Conservation (phyloP, 2,888 invertebrate species). For the Apoderus coryli region DNA sequence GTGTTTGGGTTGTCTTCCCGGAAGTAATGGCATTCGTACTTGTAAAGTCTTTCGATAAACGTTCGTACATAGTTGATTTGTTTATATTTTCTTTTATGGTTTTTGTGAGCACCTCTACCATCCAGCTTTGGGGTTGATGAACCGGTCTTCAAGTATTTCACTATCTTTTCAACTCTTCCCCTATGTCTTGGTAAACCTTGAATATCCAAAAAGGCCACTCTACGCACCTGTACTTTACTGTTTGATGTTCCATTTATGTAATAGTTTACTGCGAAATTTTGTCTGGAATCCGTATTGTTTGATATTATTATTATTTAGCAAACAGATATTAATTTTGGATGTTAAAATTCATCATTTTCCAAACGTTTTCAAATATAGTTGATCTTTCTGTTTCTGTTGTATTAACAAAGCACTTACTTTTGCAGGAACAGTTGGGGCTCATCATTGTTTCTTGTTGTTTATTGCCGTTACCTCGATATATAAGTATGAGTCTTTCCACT, state of each 20-base stretch:
- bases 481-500: neutral
- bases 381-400: neutral
- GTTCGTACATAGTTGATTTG: conserved; percentile 7
- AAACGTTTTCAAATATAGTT: conserved; percentile 7
- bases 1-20: conserved; percentile 7
- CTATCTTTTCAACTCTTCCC: conserved; percentile 8
- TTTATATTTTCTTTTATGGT: conserved; percentile 9
- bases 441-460: conserved; percentile 1
- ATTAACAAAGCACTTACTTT: conserved; percentile 3
- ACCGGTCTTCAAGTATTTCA: conserved; percentile 4
- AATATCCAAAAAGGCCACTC: conserved; percentile 7
- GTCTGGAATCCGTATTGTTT: neutral
- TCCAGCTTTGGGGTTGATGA: conserved; percentile 4
- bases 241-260: neutral
- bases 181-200: conserved; percentile 6
- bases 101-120: conserved; percentile 8
- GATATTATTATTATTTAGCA: conserved; percentile 4
- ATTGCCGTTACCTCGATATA: neutral
- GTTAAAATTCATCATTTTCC: conserved; percentile 6
- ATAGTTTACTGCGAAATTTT: conserved; percentile 1
- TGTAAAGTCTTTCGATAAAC: conserved; percentile 9
- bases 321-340: conserved; percentile 7
- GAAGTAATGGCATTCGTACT: conserved; percentile 11
- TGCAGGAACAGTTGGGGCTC: conserved; percentile 2
- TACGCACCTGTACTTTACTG: conserved; percentile 6